A percentile compares a stretch with the other conserved stretches of the same genome.
These are phyloP conservation scores for Napeogenes inachia DNA, from an alignment of 2,888 invertebrate species.

Conservation along the genomic window DNA sequence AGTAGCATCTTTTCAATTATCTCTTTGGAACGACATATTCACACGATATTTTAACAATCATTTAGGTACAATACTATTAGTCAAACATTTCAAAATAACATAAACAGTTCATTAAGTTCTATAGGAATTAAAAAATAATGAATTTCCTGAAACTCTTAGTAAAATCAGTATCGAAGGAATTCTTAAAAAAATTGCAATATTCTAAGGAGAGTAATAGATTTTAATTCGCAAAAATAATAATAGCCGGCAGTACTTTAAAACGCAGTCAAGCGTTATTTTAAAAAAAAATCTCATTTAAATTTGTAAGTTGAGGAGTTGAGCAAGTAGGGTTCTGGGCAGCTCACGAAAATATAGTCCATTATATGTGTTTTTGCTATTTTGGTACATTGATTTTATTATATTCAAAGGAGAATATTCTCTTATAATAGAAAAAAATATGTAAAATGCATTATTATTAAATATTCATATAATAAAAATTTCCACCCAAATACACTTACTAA, in stretches of 20 bases:
- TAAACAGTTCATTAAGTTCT: constrained; percentile 11
- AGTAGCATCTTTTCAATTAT: constrained; percentile 2
- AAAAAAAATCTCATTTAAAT: constrained; percentile 56
- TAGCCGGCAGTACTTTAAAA: constrained; percentile 53
- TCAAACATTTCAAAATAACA: neutral
- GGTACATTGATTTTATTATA: neutral
- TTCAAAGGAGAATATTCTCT: no score
- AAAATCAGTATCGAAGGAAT: constrained; percentile 42
- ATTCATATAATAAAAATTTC: no score
- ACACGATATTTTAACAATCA: no score
- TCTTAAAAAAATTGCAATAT: constrained; percentile 54
- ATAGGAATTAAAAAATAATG: constrained; percentile 18
- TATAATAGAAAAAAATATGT: no score
- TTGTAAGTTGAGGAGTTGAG: constrained; percentile 50
- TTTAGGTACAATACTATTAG: neutral
- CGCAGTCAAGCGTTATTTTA: constrained; percentile 64
- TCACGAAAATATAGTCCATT: constrained; percentile 51
- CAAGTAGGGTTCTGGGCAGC: constrained; percentile 29
- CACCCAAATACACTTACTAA: no score
- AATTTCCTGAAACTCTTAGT: constrained; percentile 40
- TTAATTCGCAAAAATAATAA: constrained; percentile 44
- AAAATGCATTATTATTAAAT: no score
- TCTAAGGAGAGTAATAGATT: constrained; percentile 64
- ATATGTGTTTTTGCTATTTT: constrained; percentile 41
- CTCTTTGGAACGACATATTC: neutral